Base-by-base conservation (phyloP, 2,113 vertebrate genomes). In the Paralichthys olivaceus region DNA sequence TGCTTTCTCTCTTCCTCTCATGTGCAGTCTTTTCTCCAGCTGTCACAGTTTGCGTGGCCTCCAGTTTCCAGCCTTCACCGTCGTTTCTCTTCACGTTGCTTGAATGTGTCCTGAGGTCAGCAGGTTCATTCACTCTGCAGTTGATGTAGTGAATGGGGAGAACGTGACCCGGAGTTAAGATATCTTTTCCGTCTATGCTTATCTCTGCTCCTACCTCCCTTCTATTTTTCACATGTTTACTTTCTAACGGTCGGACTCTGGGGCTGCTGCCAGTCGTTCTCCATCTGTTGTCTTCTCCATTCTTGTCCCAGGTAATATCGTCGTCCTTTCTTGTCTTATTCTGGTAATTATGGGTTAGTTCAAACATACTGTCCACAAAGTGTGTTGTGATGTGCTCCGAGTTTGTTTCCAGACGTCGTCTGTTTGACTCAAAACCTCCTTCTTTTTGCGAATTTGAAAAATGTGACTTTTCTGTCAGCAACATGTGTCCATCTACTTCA, bases 121-220 rank as follows among this genome's bases (percentile, higher is more conserved):
- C 28, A 2, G 2, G 0, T 26, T 15, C 1, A 0, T 25, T 49
- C 3, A 4, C 4, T 2, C 1, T 11, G 4, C 0, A 0, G 9
- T 4, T 4, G 49, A 13, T 57, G 14, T 0, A 14, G n/a, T 37
- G 15, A 25, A 6, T 20, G 13, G 28, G 17, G 69, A 0, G 29
- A 45, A 17, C 9, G 25, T 4, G 3, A 47, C 1, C 1, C 20
- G 25, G 34, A 23, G 0, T 70, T 4, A 26, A 4, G 74, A 17
- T 1, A 5, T 4, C 13, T 8, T 5, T 22, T 32, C 15, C 25
- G 45, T 32, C 23, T 23, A 8, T 32, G 28, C 2, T 26, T 8
- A 1, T 23, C 12, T 43, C 32, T 12, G 23, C 5, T 17, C 1
- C 32, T 14, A 0, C 6, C 26, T 23, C n/a, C 1, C 1, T 22